Evolutionary conservation across 2,888 invertebrate genomes (phyloP).

Genomic region (Microctonus brassicae): DNA sequence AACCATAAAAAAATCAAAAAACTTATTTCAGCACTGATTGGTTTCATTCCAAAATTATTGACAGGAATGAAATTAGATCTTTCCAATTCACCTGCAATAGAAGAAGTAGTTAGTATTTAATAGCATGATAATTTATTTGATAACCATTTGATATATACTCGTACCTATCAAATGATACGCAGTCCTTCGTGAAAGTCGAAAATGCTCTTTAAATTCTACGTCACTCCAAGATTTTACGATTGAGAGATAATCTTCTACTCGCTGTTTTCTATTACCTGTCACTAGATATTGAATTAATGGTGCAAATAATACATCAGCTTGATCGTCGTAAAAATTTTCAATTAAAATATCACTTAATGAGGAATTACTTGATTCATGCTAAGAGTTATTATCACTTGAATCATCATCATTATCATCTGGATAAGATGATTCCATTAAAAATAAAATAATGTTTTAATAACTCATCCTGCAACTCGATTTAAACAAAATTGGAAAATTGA

Average conservation of each 20-base stretch:
- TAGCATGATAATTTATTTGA: background rate
- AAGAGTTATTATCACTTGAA: background rate
- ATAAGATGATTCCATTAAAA: background rate
- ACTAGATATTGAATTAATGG: background rate
- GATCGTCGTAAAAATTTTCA: background rate
- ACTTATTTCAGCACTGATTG: slow-evolving; percentile 23
- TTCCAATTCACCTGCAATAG: background rate
- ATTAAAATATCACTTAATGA: background rate
- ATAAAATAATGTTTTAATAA: too few relatives aligned
- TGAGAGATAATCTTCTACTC: background rate
- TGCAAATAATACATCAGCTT: background rate
- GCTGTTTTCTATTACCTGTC: background rate
- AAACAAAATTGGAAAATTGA: too few relatives aligned
- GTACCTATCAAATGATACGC: background rate
- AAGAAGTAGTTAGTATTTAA: background rate
- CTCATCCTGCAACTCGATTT: too few relatives aligned
- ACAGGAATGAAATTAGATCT: background rate
- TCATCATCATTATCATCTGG: background rate
- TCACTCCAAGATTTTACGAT: background rate
- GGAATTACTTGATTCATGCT: background rate
- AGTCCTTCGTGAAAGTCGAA: background rate
- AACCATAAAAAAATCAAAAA: slow-evolving; percentile 38
- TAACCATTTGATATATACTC: too few relatives aligned
- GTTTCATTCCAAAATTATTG: background rate
- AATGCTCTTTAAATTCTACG: background rate